Evolutionary conservation across 2,113 vertebrate species (phyloP).

Genomic region (Rhinopithecus roxellana): DNA sequence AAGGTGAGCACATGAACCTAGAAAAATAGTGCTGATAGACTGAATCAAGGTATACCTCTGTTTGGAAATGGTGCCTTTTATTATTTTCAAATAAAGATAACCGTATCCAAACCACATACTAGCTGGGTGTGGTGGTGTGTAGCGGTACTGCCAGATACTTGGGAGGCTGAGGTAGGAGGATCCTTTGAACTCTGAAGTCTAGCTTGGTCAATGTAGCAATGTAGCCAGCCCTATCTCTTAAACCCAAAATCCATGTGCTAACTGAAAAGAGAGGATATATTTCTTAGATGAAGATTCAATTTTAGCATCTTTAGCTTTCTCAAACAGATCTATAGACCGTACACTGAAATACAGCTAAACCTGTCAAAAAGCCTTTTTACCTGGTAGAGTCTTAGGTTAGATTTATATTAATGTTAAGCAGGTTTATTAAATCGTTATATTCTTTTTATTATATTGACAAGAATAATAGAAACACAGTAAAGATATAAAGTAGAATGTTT

Average conservation of each 20-base stretch:
- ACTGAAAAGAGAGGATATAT: neutral
- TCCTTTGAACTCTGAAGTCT: neutral
- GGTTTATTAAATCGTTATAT: slow-evolving; percentile 5
- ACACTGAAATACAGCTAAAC: neutral
- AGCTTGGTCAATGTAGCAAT: neutral
- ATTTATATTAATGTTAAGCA: slow-evolving; percentile 23
- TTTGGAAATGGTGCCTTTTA: neutral
- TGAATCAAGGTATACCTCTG: neutral
- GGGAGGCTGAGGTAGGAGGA: neutral
- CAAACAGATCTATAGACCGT: neutral
- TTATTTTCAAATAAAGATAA: neutral
- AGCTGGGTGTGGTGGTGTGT: neutral
- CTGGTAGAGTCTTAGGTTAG: neutral
- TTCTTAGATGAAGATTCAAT: neutral
- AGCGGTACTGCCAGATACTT: neutral
- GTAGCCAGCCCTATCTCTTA: neutral
- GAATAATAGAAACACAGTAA: neutral
- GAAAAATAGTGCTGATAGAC: neutral
- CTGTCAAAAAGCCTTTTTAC: neutral
- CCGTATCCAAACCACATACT: neutral
- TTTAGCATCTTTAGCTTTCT: neutral
- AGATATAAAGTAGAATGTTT: neutral
- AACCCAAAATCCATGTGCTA: neutral
- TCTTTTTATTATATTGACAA: slow-evolving; percentile 1
- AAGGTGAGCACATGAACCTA: neutral